Percentiles rank a stretch among this genome's conserved stretches.
phyloP scores from a whole-genome alignment of 2,888 invertebrate genomes.

The Ophioninae sp. region DNA sequence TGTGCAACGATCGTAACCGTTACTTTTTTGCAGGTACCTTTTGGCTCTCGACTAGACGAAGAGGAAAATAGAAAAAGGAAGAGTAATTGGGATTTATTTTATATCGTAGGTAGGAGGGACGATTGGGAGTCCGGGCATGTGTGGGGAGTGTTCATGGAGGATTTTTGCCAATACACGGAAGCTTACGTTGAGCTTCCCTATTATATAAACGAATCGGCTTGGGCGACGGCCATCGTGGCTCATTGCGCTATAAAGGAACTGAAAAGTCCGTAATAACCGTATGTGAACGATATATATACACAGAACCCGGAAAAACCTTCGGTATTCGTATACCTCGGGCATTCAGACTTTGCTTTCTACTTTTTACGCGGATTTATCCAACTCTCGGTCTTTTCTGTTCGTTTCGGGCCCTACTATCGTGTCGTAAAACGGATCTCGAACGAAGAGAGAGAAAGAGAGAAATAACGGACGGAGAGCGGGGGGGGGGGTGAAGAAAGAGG shows the following conservation, averaged over 20 bases:
- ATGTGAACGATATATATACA: slow-evolving; percentile 19
- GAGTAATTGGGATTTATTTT: slow-evolving; percentile 11
- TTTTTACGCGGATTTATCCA: slow-evolving; percentile 4
- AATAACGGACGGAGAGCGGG: neutral
- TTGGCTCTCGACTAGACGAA: neutral
- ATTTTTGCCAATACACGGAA: slow-evolving; percentile 42
- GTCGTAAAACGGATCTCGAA: slow-evolving; percentile 52
- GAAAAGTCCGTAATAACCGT: slow-evolving; percentile 50
- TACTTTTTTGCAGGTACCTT: slow-evolving; percentile 1
- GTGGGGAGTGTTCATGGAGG: neutral
- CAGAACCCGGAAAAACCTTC: slow-evolving; percentile 26
- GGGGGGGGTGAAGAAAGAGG: neutral
- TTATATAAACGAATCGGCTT: slow-evolving; percentile 45
- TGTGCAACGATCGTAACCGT: neutral
- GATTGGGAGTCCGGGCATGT: neutral
- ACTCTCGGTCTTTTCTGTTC: slow-evolving; percentile 19
- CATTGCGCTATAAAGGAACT: slow-evolving; percentile 46
- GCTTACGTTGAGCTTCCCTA: slow-evolving; percentile 41
- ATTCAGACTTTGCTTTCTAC: slow-evolving; percentile 20
- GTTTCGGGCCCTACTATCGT: slow-evolving; percentile 41
- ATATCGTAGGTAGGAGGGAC: neutral
- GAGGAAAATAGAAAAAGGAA: neutral
- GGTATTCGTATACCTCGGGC: slow-evolving; percentile 9
- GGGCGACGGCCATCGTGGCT: slow-evolving; percentile 34
- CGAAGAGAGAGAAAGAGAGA: neutral